phyloP scores from a whole-genome alignment of 2,113 vertebrate species.

The Malurus melanocephalus region DNA sequence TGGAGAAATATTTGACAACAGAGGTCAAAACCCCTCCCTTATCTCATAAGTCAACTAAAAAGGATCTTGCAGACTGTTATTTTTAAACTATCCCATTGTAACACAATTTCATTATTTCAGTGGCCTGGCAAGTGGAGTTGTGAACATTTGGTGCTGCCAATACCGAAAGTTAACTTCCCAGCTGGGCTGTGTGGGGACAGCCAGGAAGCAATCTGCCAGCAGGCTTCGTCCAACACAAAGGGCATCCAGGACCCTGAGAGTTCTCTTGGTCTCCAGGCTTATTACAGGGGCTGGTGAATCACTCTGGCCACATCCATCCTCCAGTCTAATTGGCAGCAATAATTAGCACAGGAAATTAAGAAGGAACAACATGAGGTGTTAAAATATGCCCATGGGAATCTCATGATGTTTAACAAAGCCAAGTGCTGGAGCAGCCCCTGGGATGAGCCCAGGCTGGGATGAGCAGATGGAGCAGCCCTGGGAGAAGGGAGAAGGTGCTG shows the following conservation, averaged over 20 bases:
- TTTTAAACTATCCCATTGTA: constrained; percentile 8
- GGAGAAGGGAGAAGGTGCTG: too few relatives aligned
- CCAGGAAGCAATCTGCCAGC: not conserved
- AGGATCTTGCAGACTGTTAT: not conserved
- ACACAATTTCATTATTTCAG: not conserved
- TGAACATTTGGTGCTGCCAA: constrained; percentile 34
- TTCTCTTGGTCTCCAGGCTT: not conserved
- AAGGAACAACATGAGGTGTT: not conserved
- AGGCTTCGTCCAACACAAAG: accelerated
- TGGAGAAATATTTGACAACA: not conserved
- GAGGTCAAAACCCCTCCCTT: not conserved
- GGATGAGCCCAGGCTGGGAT: not conserved
- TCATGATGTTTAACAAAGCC: not conserved
- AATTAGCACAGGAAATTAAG: not conserved
- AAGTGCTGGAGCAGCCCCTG: accelerated
- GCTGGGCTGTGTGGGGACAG: not conserved
- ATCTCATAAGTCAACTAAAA: not conserved
- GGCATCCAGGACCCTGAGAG: not conserved
- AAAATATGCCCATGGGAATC: not conserved
- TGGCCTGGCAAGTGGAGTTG: constrained; percentile 1
- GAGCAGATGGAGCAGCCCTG: too few relatives aligned
- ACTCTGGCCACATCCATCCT: not conserved
- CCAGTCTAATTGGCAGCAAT: not conserved
- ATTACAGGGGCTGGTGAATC: not conserved
- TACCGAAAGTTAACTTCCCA: not conserved